Evolutionary conservation across 1,140 invertebrate species (phyloP), one percentile per base, ranked within the genome.

Genomic region (Drepana arcuata): DNA sequence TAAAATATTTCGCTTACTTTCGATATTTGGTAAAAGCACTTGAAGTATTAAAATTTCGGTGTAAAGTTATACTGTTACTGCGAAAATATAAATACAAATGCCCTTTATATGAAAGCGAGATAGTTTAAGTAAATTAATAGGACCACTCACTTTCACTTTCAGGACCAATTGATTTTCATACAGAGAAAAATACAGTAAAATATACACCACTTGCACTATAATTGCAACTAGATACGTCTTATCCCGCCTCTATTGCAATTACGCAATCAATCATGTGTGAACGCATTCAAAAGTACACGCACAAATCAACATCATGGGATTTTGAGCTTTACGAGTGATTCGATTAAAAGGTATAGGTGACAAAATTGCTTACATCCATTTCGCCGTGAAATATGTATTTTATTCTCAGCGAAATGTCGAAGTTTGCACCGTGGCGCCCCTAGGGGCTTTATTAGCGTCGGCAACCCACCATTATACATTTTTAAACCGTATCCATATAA

Each of bases 401-500:
- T 57, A 66, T 64, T 59, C 41, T 41, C 42, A 49, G 50, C 54
- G 54, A 61, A 64, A 61, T 52, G 43, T 41, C 46, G 39, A 34
- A 34, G 37, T 45, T 35, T 28, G 43, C 35, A 44, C 26, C 44
- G 44, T 39, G 34, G 42, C 34, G 23, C 28, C 69, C 63, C 73
- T 12, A 23, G 77, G 67, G 77, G 64, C 66, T 66, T 79, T 77
- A 81, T 81, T 81, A 81, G 72, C 48, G 58, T 42, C 46, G 57
- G 43, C 62, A 47, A 55, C 48, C 63, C 54, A 53, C 48, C 62
- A 79, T 79, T 81, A 81, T 81, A 72, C 72, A 78, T 81, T 81
- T 81, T 81, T 81, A 81, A 78, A 81, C 68, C 70, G 72, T 78
- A 73, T 74, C 74, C 70, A 78, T 77, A 78, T 77, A 81, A 81